These are phyloP conservation scores for Caenorhabditis sp. DNA, from an alignment of 2,888 invertebrate species.

Conservation along the genomic window DNA sequence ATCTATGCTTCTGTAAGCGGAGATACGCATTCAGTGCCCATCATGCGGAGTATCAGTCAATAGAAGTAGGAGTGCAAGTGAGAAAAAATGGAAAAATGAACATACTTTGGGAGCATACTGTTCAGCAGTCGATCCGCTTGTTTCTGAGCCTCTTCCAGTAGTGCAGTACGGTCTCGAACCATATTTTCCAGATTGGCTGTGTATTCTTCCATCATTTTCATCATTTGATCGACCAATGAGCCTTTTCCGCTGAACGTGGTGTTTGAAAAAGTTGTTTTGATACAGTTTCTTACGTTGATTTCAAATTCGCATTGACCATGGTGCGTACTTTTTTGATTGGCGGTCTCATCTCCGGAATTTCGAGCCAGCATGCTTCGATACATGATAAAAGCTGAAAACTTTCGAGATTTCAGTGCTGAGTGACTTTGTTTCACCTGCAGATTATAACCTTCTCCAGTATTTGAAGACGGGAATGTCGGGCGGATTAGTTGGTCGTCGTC, in stretches of 20 bases:
- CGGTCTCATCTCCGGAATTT: conserved; percentile 76
- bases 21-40: conserved; percentile 6
- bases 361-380: conserved; percentile 78
- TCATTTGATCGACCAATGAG: conserved; percentile 78
- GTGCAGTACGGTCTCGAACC: conserved; percentile 75
- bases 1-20: conserved; percentile 61
- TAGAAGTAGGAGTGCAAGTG: neutral
- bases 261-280: neutral
- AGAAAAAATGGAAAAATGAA: neutral
- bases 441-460: conserved; percentile 73
- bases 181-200: conserved; percentile 76
- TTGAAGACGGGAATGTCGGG: conserved; percentile 73
- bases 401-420: neutral
- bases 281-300: conserved; percentile 74
- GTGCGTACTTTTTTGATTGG: conserved; percentile 76
- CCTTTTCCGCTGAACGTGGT: conserved; percentile 71
- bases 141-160: conserved; percentile 78
- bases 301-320: conserved; percentile 75
- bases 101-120: conserved; percentile 77
- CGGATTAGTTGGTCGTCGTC: conserved; percentile 77
- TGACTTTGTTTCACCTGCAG: conserved; percentile 59
- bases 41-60: conserved; percentile 33
- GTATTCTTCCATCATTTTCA: conserved; percentile 78
- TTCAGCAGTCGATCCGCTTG: conserved; percentile 78
- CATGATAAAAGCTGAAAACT: conserved; percentile 75